phyloP scores from a whole-genome alignment of 2,888 invertebrate species.

The Prionchulus punctatus region DNA sequence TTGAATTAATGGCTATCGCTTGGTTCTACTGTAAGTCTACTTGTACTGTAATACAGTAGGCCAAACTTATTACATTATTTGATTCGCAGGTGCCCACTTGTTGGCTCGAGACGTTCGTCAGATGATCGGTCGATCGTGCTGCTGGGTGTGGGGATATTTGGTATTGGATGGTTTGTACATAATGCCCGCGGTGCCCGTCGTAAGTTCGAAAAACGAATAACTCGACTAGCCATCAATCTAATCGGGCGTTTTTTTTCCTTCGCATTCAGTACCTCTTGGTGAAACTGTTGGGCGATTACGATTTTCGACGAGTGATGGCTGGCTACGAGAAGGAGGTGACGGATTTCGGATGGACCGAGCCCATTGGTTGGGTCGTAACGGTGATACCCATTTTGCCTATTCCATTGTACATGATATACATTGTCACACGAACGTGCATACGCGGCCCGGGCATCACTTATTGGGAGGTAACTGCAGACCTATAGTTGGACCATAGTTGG shows the following conservation, averaged over 20 bases:
- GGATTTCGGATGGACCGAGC: constrained; percentile 21
- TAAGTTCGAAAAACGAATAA: constrained; percentile 13
- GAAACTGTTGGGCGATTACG: constrained; percentile 22
- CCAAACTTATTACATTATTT: too few species aligned
- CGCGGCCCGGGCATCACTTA: constrained; percentile 8
- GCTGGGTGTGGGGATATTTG: constrained; percentile 26
- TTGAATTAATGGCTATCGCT: constrained; percentile 25
- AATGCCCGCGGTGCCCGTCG: constrained; percentile 26
- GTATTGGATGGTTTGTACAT: constrained; percentile 25
- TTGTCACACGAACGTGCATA: constrained; percentile 19
- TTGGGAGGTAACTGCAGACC: too few species aligned
- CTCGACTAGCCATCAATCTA: too few species aligned
- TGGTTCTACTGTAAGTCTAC: constrained; percentile 29
- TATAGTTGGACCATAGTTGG: too few species aligned
- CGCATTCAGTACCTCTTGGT: constrained; percentile 24
- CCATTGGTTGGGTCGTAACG: constrained; percentile 24
- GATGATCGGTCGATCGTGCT: constrained; percentile 22
- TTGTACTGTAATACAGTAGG: too few species aligned
- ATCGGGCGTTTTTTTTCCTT: too few species aligned
- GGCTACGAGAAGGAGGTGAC: constrained; percentile 9
- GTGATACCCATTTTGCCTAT: constrained; percentile 27
- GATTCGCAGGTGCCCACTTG: constrained; percentile 22
- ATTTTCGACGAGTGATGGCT: constrained; percentile 21
- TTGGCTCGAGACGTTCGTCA: constrained; percentile 26
- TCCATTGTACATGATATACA: constrained; percentile 22